Percentiles rank a stretch among this genome's conserved stretches.
Conservation (phyloP, 35 echinoderm and acorn worm species). For the Acanthaster planci region DNA sequence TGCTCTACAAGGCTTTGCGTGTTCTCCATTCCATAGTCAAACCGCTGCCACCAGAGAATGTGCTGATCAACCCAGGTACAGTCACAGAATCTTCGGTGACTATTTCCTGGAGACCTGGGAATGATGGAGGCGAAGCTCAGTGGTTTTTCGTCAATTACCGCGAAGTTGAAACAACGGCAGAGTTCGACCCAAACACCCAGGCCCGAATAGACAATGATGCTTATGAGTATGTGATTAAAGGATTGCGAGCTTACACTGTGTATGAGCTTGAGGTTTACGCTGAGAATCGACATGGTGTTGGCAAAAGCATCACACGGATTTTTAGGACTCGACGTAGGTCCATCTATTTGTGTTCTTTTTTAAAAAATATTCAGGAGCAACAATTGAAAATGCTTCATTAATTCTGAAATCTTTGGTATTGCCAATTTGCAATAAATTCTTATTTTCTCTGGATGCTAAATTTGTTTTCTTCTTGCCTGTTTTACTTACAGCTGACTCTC, state of each 20-base stretch:
- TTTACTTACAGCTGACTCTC: too few species aligned
- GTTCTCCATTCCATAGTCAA: neutral
- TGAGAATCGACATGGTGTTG: neutral
- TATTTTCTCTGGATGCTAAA: too few species aligned
- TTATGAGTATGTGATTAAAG: neutral
- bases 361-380: too few species aligned
- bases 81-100: neutral
- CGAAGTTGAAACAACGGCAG: neutral
- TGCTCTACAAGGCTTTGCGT: too few species aligned
- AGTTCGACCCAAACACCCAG: neutral
- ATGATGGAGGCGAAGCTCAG: neutral
- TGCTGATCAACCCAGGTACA: neutral
- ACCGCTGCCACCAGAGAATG: neutral
- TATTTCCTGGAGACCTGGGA: neutral
- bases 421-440: too few species aligned
- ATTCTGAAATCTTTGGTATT: too few species aligned
- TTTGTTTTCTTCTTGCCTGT: too few species aligned
- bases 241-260: neutral
- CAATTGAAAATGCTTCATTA: too few species aligned
- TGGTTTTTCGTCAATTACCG: neutral
- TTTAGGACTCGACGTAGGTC: neutral
- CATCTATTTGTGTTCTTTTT: too few species aligned
- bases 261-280: slow-evolving; percentile 17
- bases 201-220: neutral
- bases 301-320: neutral